A percentile compares a stretch with the other conserved stretches of the same genome.
Conservation (phyloP, 1,140 invertebrate genomes). For the Aphelenchoides besseyi region DNA sequence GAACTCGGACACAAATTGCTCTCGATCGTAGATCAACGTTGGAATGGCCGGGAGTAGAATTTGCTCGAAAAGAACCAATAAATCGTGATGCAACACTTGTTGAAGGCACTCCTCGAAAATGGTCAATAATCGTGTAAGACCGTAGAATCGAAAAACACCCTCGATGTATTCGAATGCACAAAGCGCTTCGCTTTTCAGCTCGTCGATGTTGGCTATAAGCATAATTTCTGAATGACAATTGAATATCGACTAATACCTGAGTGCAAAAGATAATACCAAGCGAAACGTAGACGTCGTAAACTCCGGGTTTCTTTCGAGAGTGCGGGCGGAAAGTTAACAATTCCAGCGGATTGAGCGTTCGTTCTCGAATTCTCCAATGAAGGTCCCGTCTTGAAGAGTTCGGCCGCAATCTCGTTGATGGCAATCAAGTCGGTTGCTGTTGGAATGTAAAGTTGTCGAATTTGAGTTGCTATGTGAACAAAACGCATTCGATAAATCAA, state of each 20-base stretch:
- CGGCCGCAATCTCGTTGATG: conserved; percentile 18
- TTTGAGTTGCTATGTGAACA: not conserved
- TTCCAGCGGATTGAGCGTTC: not conserved
- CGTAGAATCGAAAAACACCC: conserved; percentile 49
- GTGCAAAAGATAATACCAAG: conserved; percentile 61
- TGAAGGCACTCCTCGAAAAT: conserved; percentile 59
- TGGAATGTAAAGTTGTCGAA: conserved; percentile 27
- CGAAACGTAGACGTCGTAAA: conserved; percentile 44
- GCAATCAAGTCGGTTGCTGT: conserved; percentile 26
- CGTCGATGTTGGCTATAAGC: conserved; percentile 55
- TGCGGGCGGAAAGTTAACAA: conserved; percentile 23
- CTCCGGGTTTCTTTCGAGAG: conserved; percentile 51
- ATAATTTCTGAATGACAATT: conserved; percentile 7
- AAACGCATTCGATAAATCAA: conserved; percentile 7
- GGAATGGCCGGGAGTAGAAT: conserved; percentile 53
- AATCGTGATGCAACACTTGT: conserved; percentile 60
- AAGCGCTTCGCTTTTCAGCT: conserved; percentile 52
- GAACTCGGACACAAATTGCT: conserved; percentile 61
- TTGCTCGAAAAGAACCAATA: conserved; percentile 60
- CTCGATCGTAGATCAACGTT: conserved; percentile 51
- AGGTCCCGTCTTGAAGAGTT: conserved; percentile 10
- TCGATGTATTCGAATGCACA: conserved; percentile 61
- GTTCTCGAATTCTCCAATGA: not conserved
- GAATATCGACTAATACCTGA: conserved; percentile 34
- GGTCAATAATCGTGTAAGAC: conserved; percentile 52